A percentile compares a stretch with the other conserved stretches of the same genome.
Conservation (phyloP, 2,888 invertebrate genomes). For the Hirtodrosophila trivittata region DNA sequence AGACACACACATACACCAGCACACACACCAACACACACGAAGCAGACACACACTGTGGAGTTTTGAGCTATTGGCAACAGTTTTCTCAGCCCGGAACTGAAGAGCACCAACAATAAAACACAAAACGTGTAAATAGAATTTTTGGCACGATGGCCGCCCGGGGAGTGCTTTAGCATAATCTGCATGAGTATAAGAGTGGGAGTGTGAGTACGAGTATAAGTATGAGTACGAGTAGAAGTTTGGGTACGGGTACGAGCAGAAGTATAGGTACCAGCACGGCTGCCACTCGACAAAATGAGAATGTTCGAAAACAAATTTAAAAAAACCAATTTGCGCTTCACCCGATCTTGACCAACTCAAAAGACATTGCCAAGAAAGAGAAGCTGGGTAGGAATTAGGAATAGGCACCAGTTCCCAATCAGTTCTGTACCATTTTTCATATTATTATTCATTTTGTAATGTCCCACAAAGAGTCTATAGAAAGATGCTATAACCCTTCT, state of each 20-base stretch:
- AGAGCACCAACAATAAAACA: constrained; percentile 79
- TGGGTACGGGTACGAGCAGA: constrained; percentile 11
- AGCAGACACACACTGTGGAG: constrained; percentile 31
- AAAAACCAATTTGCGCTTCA: too few species aligned
- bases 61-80: constrained; percentile 74
- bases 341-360: too few species aligned
- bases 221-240: constrained; percentile 6
- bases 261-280: background rate
- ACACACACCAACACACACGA: constrained; percentile 17
- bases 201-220: background rate
- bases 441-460: too few species aligned
- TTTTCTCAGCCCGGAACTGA: constrained; percentile 40
- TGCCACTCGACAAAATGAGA: too few species aligned
- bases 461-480: too few species aligned
- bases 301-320: too few species aligned
- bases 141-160: constrained; percentile 81
- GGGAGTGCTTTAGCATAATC: constrained; percentile 83
- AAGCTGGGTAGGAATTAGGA: too few species aligned
- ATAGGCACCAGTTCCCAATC: too few species aligned
- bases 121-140: constrained; percentile 83
- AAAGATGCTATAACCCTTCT: too few species aligned
- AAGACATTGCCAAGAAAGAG: too few species aligned
- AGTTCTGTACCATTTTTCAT: too few species aligned
- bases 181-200: constrained; percentile 67
- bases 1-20: constrained; percentile 33